Base-by-base conservation (phyloP, 2,888 invertebrate genomes). In the Crematogaster levior region DNA sequence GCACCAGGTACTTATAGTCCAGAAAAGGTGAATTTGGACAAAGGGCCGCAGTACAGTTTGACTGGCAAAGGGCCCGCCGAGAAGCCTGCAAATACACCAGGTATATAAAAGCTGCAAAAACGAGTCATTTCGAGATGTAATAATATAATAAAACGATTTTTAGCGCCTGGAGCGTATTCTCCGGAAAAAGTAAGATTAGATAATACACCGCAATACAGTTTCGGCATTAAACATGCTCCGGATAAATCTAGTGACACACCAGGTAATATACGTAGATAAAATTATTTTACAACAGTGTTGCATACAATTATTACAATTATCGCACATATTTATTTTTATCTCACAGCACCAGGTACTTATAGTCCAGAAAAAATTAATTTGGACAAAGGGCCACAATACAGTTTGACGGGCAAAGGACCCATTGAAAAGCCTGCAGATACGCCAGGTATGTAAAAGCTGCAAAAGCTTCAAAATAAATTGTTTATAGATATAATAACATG, bases 361-460 rank as follows among this genome's bases (percentile, higher is more conserved):
- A 85, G 75, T 74, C 92, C 92, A 34, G 96, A 96, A 90, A 96
- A 95, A 91, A 94, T 18, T 30, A 96, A 96, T 77, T 95, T 96
- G 81, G 96, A 96, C 88, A 95, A 95, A 88, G 95, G 96, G 74
- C 95, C 96, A 81, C 96, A 95, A 90, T 97, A 96, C 91, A 96
- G 97, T 12, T 96, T 97, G 93, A 97, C 97, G 34, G 95, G 96
- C 86, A 97, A 96, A 94, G 95, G 96, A 56, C 95, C 95, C 91
- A 93, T 94, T 4, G 96, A 96, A 84, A 96, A 95, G 90, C 95
- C 95, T 66, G 95, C 95, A 87, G 95, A 96, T 86, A 95, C 96
- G 21, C 97, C 97, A 92, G 85, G 87, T 86, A 58, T 21, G n/a
- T 30, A n/a, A 65, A 60, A 24, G 21, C 40, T 43, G 48, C n/a